A percentile compares a stretch with the other conserved stretches of the same genome.
phyloP scores from a whole-genome alignment of 2,797 vertebrate species.

The Trachops cirrhosus region DNA sequence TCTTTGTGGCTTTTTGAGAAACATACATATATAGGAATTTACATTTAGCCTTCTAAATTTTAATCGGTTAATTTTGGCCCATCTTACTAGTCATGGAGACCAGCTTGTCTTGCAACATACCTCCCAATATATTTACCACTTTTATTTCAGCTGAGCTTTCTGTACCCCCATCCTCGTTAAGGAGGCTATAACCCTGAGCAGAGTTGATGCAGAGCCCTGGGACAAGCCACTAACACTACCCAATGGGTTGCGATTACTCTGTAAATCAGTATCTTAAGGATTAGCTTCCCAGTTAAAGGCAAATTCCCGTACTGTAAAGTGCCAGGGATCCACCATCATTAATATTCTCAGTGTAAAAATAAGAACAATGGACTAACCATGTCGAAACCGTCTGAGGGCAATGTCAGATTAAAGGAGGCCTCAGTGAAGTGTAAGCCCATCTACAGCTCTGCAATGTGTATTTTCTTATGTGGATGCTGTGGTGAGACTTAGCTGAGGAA shows the following conservation, averaged over 20 bases:
- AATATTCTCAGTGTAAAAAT: neutral
- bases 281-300: neutral
- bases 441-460: neutral
- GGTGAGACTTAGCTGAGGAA: neutral
- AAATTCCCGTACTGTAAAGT: neutral
- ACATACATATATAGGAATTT: neutral
- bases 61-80: neutral
- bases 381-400: neutral
- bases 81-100: neutral
- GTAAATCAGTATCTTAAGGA: neutral
- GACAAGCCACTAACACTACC: neutral
- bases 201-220: neutral
- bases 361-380: neutral
- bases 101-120: neutral
- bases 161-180: neutral
- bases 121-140: neutral
- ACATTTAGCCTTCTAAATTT: neutral
- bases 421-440: neutral
- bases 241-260: neutral
- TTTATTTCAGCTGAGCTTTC: neutral
- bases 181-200: neutral
- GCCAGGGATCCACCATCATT: neutral
- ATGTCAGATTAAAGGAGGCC: neutral
- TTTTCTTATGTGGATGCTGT: neutral
- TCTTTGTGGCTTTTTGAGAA: conserved; percentile 33